Base-by-base conservation (phyloP, 1,140 invertebrate genomes). In the Trichonephila clavipes region DNA sequence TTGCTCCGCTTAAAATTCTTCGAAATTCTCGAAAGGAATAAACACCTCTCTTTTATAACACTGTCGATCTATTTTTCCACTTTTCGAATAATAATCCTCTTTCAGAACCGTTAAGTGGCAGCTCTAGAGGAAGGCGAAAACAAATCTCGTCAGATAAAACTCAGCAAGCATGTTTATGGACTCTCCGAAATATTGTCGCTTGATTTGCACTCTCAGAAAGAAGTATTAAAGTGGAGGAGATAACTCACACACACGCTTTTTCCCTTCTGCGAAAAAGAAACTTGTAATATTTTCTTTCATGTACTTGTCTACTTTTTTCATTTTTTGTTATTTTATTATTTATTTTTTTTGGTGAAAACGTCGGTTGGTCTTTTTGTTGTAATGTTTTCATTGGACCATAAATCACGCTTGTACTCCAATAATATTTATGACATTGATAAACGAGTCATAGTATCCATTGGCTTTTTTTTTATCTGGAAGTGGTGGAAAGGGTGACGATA, bases 351-450 rank as follows among this genome's bases (percentile, higher is more conserved):
- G 5, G 10, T 34, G 24, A 77, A 72, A 81, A 61, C 18, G 88
- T 28, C 51, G 51, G 69, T 58, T 64, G 64, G 82, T 59, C 87
- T 88, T 88, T 88, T 69, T 88, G 87, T 69, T 66, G 87, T 64
- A 59, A 28, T 81, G 66, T 81, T 90, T 90, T 77, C 88, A 59
- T 61, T n/a, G n/a, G 7, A 44, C 69, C 10, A 90, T 90, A 90
- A 90, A 90, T 90, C 88, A 90, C 88, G 24, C n/a, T 21, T 59
- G 58, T 90, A 34, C 88, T 90, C 88, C 88, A 90, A 90, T 90
- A 51, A 90, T 81, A 90, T 90, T 90, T 90, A 90, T 61, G 88
- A 90, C 88, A 40, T 90, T 90, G 88, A 90, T 90, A 90, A 90
- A 90, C 72, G 88, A 77, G 88, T 19, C 69, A 28, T 44, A 28